Evolutionary conservation across 1,140 invertebrate genomes (phyloP), one percentile per base, ranked within the genome.

Genomic region (Semibalanus balanoides): DNA sequence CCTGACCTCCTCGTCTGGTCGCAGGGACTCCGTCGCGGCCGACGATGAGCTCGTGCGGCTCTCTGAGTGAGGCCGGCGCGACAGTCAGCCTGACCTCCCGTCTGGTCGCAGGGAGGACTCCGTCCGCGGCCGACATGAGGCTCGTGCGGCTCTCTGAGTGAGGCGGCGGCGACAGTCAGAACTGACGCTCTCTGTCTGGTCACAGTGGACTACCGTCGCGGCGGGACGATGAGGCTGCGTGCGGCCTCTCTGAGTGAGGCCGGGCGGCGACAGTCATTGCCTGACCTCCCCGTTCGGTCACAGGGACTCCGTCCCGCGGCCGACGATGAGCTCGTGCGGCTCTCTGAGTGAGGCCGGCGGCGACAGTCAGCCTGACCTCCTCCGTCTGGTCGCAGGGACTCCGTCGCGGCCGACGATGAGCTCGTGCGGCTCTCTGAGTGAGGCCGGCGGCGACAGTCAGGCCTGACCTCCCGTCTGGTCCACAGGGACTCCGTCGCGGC

Each of bases 241-340:
- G n/a, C n/a, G n/a, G n/a, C n/a, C n/a, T 78, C 77, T 0, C 29
- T 73, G 85, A 81, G 88, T 86, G 79, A 83, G 84, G 76, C 22
- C 3, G n/a, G n/a, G 86, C 82, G 88, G 87, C 77, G 95, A 97
- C 85, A 87, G 92, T 79, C 96, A 98, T n/a, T n/a, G n/a, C n/a
- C n/a, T n/a, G n/a, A n/a, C n/a, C n/a, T n/a, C n/a, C n/a, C n/a
- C n/a, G n/a, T n/a, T n/a, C n/a, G n/a, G n/a, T n/a, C n/a, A n/a
- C 29, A 77, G 71, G 31, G n/a, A 77, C 73, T 25, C 30, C 73
- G 31, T 31, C 73, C 14, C 51, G n/a, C n/a, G 73, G 77, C 77
- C n/a, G 64, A 76, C 25, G 30, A 35, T 27, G 29, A 71, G 43
- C 35, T 77, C 70, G 25, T 51, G 27, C 69, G n/a, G 74, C 30